Evolutionary conservation across 1,140 invertebrate species (phyloP).

Genomic region (Drosophila seguyi): DNA sequence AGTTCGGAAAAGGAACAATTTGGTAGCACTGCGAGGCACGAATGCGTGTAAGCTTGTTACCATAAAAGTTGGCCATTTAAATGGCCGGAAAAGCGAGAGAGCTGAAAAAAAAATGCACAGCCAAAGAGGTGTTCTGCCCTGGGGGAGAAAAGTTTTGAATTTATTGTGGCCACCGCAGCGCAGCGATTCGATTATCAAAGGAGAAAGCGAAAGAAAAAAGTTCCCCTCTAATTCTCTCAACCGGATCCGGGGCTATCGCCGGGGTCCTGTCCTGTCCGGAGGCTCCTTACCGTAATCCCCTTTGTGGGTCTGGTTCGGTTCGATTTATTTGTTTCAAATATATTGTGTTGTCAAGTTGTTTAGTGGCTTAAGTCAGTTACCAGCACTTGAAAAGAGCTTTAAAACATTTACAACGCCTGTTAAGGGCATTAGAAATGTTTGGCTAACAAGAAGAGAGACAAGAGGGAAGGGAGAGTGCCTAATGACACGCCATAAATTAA

Average conservation of each 20-base stretch:
- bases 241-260: slow-evolving; percentile 16
- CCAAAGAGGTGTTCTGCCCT: slow-evolving; percentile 33
- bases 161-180: slow-evolving; percentile 58
- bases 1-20: neutral
- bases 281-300: slow-evolving; percentile 45
- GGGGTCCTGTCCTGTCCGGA: slow-evolving; percentile 18
- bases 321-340: slow-evolving; percentile 44
- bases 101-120: slow-evolving; percentile 38
- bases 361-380: slow-evolving; percentile 32
- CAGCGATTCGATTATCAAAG: slow-evolving; percentile 54
- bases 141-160: slow-evolving; percentile 64
- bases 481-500: slow-evolving; percentile 44
- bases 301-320: slow-evolving; percentile 28
- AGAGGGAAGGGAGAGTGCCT: neutral
- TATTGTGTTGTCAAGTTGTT: slow-evolving; percentile 50
- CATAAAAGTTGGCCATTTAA: slow-evolving; percentile 56
- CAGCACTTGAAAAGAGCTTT: slow-evolving; percentile 30
- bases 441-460: neutral
- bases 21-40: slow-evolving; percentile 5
- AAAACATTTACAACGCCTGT: slow-evolving; percentile 13
- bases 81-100: slow-evolving; percentile 31
- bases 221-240: slow-evolving; percentile 7
- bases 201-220: slow-evolving; percentile 32
- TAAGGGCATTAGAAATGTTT: slow-evolving; percentile 15
- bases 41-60: slow-evolving; percentile 57